phyloP scores from a whole-genome alignment of 2,797 vertebrate species.

The Sebastes diploproa region DNA sequence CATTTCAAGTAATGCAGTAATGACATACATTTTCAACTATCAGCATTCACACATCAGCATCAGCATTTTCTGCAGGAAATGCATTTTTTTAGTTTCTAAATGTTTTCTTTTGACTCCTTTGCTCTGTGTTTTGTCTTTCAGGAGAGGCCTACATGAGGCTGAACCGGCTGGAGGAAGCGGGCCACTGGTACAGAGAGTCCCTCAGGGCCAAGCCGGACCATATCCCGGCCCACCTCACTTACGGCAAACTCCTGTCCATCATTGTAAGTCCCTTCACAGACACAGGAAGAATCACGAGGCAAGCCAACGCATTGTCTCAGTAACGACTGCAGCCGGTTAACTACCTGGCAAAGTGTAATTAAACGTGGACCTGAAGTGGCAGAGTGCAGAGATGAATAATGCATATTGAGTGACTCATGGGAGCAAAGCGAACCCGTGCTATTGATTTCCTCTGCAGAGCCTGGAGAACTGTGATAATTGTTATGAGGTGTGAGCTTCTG shows the following conservation, averaged over 20 bases:
- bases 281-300: not conserved
- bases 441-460: conserved; percentile 41
- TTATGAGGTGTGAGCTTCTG: conserved; percentile 28
- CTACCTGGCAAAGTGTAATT: conserved; percentile 46
- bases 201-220: conserved; percentile 91
- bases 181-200: conserved; percentile 91
- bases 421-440: not conserved
- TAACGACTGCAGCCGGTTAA: conserved; percentile 35
- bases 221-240: conserved; percentile 94
- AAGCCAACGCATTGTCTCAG: not conserved
- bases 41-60: not conserved
- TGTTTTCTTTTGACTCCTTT: not conserved
- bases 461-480: conserved; percentile 44
- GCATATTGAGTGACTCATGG: conserved; percentile 38
- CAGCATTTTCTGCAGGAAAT: not conserved
- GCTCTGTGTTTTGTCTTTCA: conserved; percentile 52
- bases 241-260: conserved; percentile 90
- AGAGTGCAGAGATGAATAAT: conserved; percentile 48
- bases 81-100: not conserved
- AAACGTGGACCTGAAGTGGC: conserved; percentile 30
- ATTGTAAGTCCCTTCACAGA: conserved; percentile 79
- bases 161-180: conserved; percentile 89
- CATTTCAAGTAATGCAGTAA: not conserved
- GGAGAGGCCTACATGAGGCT: conserved; percentile 94
- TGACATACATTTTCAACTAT: not conserved